phyloP scores from a whole-genome alignment of 2,113 vertebrate species.

The Cavia aperea region DNA sequence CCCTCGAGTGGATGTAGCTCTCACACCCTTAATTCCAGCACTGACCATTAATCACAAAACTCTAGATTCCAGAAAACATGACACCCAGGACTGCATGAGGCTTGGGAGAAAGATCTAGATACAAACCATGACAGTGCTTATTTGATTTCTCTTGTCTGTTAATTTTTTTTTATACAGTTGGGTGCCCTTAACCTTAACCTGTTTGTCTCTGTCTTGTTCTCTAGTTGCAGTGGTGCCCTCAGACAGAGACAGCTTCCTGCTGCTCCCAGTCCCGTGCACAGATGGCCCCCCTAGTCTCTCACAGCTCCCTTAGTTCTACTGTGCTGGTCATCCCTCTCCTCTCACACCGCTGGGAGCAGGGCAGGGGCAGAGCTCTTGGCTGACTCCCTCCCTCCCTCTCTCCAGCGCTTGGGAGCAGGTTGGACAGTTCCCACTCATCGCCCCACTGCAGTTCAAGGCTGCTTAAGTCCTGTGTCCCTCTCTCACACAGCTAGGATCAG shows the following conservation, averaged over 20 bases:
- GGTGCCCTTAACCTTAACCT: no score
- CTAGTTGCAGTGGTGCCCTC: background rate
- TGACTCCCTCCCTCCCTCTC: background rate
- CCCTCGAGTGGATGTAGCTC: no score
- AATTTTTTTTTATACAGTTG: no score
- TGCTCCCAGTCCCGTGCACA: no score
- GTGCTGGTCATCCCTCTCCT: background rate
- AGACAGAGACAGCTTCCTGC: background rate
- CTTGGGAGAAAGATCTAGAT: no score
- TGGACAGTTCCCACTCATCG: background rate
- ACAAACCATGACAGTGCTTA: no score
- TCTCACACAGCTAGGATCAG: background rate
- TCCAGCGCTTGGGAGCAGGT: background rate
- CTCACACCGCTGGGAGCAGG: background rate
- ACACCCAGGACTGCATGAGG: no score
- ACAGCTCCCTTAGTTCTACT: background rate
- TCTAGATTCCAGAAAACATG: no score
- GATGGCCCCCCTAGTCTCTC: no score
- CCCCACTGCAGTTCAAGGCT: background rate
- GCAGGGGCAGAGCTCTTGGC: background rate
- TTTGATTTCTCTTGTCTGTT: no score
- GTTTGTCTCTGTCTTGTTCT: background rate
- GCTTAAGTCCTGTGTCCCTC: background rate
- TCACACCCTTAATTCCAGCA: no score
- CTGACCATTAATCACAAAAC: no score